Base-by-base conservation (phyloP, 2,888 invertebrate genomes). In the Drosophila mettleri region DNA sequence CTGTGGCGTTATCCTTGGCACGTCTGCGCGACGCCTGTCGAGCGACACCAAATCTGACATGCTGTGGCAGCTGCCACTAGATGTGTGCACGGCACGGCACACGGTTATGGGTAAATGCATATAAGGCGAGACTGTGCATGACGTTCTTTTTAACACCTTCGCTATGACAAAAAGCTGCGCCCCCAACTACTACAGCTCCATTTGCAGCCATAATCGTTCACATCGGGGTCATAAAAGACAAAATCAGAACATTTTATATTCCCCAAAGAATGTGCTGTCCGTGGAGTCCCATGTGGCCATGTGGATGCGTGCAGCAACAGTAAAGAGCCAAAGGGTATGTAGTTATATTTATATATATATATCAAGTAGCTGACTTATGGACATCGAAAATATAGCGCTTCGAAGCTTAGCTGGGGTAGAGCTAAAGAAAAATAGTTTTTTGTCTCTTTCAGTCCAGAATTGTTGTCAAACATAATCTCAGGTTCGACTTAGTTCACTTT, bases 1-100 rank as follows among this genome's bases (percentile, higher is more conserved):
- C 46, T 39, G 16, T 76, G 71, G 58, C 79, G 64, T 83, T 88
- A 86, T 83, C 83, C 88, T 83, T 83, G 83, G 83, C 83, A 83
- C 83, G 88, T 83, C 71, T 68, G 54, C 69, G 51, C 60, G 67
- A 45, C 75, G 69, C 76, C 86, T 82, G 88, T 88, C 88, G 82
- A 69, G 80, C 74, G 69, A 71, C 69, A 63, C 64, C 57, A 71
- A 82, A 86, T 76, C 88, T 83, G 88, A 83, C 86, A 88, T 64
- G 74, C 71, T 76, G 66, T 79, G 88, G 73, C 88, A 88, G 70
- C 75, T 87, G 86, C 53, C 74, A 67, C 33, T 53, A 22, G 73
- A 67, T 78, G 38, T 63, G 58, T 27, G 46, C 54, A 46, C 39
- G 53, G 43, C 43, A n/a, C n/a, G 34, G 53, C 20, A 3, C n/a